A percentile compares a stretch with the other conserved stretches of the same genome.
phyloP scores from a whole-genome alignment of 2,113 vertebrate species.

The Dolichotis patagonum region DNA sequence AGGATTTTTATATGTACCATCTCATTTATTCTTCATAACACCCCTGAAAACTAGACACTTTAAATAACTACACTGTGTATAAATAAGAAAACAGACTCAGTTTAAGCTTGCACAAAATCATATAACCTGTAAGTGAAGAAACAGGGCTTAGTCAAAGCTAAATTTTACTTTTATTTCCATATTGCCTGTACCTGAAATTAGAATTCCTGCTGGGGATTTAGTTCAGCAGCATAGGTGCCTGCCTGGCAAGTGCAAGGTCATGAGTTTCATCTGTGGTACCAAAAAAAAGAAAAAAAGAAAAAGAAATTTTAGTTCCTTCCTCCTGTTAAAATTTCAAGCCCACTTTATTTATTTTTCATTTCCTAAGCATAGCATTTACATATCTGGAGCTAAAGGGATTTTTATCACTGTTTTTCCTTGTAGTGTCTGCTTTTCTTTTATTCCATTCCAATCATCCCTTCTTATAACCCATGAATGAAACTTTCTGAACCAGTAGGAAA shows the following conservation, averaged over 20 bases:
- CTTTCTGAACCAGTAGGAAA: not conserved
- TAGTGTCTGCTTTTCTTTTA: constrained; percentile 19
- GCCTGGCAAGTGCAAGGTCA: too few relatives aligned
- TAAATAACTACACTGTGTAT: not conserved
- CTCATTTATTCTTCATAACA: not conserved
- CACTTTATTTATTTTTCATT: constrained; percentile 40
- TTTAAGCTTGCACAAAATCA: not conserved
- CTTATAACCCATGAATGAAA: not conserved
- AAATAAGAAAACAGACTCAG: not conserved
- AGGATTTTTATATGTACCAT: not conserved
- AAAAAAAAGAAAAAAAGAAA: too few relatives aligned
- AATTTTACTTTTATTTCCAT: constrained; percentile 11
- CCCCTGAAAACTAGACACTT: not conserved
- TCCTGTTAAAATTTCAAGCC: not conserved
- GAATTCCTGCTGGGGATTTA: not conserved
- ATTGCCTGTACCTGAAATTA: not conserved
- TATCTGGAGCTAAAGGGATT: not conserved
- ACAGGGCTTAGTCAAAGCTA: not conserved
- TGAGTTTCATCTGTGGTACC: too few relatives aligned
- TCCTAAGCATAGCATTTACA: not conserved
- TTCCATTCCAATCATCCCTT: constrained; percentile 8
- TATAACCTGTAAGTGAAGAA: not conserved
- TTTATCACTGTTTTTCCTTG: not conserved
- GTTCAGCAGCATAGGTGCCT: too few relatives aligned
- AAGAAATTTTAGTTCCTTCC: not conserved